phyloP scores from a whole-genome alignment of 2,797 vertebrate species.

The Enteromius paludinosus region DNA sequence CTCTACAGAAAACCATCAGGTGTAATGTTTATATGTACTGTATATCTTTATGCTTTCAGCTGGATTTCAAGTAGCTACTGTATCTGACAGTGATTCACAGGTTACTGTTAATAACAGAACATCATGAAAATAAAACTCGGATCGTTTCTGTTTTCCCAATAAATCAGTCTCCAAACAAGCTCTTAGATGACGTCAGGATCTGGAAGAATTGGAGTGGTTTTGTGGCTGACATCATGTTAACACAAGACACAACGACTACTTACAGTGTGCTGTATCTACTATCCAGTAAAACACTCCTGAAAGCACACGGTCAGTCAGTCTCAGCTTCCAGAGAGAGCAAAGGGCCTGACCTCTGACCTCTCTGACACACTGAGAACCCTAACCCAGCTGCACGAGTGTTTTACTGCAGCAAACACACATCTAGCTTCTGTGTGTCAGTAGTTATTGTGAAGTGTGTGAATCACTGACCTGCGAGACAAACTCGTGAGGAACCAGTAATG shows the following conservation, averaged over 20 bases:
- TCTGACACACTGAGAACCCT: neutral
- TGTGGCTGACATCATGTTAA: conserved; percentile 68
- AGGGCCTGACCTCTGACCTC: too few species aligned
- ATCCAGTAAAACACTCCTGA: neutral
- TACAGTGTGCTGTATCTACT: neutral
- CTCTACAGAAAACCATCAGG: neutral
- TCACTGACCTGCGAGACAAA: neutral
- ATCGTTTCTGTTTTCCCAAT: neutral
- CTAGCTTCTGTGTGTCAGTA: neutral
- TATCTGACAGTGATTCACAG: neutral
- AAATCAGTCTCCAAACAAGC: neutral
- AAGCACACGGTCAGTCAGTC: neutral
- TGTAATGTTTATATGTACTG: neutral
- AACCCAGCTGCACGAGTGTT: neutral
- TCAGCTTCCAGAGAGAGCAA: neutral
- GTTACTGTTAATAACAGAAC: neutral
- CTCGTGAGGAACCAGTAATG: neutral
- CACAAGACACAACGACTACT: conserved; percentile 25
- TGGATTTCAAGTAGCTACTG: too few species aligned
- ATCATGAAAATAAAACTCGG: neutral
- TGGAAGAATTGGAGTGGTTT: conserved; percentile 63
- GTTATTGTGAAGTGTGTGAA: neutral
- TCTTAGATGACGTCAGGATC: conserved; percentile 33
- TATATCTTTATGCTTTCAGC: neutral
- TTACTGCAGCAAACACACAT: neutral